Conservation (phyloP, 1,140 invertebrate species). For the Drosophila setifemur region DNA sequence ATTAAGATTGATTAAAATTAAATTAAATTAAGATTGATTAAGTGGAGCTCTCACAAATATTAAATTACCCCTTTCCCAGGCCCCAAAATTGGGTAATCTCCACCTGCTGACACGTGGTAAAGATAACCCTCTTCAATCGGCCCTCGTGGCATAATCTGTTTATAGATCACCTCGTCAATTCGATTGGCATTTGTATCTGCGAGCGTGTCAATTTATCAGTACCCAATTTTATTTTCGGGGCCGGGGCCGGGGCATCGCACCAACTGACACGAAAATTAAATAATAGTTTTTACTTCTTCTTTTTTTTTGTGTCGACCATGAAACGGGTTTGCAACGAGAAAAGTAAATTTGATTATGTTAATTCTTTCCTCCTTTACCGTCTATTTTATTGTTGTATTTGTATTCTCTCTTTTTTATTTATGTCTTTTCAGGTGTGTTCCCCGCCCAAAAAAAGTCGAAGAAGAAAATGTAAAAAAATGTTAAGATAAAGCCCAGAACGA, state of each 20-base stretch:
- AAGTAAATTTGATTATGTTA: slow-evolving; percentile 62
- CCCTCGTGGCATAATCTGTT: slow-evolving; percentile 9
- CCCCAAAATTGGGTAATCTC: too few relatives aligned
- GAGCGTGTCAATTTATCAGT: slow-evolving; percentile 10
- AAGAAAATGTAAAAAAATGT: slow-evolving; percentile 18
- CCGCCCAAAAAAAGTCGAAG: slow-evolving; percentile 27
- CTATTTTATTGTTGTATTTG: not conserved
- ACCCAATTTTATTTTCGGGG: slow-evolving; percentile 12
- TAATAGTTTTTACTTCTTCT: slow-evolving; percentile 42
- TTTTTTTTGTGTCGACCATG: slow-evolving; percentile 3
- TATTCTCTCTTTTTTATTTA: slow-evolving; percentile 2
- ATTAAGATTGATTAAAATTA: too few relatives aligned
- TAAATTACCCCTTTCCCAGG: too few relatives aligned
- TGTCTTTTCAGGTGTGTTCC: slow-evolving; percentile 3
- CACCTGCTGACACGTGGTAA: too few relatives aligned
- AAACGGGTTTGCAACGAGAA: slow-evolving; percentile 28
- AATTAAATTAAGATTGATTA: too few relatives aligned
- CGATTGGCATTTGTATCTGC: slow-evolving; percentile 23
- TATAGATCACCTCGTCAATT: not conserved
- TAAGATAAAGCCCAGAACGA: slow-evolving; percentile 31
- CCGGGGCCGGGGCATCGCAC: slow-evolving; percentile 25
- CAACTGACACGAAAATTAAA: slow-evolving; percentile 47
- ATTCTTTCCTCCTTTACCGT: slow-evolving; percentile 24
- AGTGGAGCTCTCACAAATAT: too few relatives aligned
- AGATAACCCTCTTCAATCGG: not conserved